Evolutionary conservation across 2,797 vertebrate genomes (phyloP).

Genomic region (Oreochromis grahami): DNA sequence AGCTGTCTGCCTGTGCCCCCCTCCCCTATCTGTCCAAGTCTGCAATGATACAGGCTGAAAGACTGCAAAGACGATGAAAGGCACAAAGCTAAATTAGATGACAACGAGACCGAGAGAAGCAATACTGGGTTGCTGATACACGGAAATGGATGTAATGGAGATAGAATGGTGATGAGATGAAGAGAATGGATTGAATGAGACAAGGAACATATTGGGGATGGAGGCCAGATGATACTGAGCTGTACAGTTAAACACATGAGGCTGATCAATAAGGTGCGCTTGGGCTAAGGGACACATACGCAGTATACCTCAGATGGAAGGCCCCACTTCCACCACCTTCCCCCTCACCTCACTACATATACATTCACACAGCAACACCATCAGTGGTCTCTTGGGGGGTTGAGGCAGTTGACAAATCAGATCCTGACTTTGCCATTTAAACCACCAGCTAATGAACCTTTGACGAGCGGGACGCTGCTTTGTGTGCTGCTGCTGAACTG

Average conservation of each 20-base stretch:
- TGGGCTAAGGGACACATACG: background rate
- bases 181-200: conserved; percentile 16
- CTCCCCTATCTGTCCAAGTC: background rate
- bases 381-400: background rate
- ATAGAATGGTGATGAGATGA: background rate
- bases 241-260: conserved; percentile 45
- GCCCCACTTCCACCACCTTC: background rate
- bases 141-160: background rate
- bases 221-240: conserved; percentile 30
- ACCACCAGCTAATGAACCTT: background rate
- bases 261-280: conserved; percentile 39
- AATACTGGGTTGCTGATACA: background rate
- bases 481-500: background rate
- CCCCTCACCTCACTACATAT: background rate
- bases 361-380: conserved; percentile 15
- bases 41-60: conserved; percentile 14
- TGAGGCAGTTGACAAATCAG: conserved; percentile 21
- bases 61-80: background rate
- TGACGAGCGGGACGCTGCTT: background rate
- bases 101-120: background rate
- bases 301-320: background rate
- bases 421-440: background rate
- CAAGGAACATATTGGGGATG: conserved; percentile 1
- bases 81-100: conserved; percentile 11
- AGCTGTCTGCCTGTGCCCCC: background rate